These are phyloP conservation scores for Epinephelus cyanopodus DNA, from an alignment of 2,113 vertebrate species.

Conservation along the genomic window DNA sequence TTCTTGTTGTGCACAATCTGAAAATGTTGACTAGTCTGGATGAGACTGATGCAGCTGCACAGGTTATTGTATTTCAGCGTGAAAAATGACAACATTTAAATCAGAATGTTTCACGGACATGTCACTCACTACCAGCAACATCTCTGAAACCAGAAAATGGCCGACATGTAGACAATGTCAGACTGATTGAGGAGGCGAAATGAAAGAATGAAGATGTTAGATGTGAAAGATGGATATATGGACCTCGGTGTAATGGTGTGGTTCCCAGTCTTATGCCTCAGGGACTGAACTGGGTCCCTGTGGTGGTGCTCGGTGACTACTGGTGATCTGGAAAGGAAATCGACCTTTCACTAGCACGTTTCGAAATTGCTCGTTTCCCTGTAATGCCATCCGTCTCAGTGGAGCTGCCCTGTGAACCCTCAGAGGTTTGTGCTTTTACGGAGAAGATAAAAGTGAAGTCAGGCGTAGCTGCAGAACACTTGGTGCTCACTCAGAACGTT, in stretches of 20 bases:
- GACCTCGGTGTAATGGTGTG: not conserved
- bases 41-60: too few species aligned
- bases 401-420: not conserved
- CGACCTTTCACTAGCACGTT: not conserved
- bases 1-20: too few species aligned
- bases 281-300: not conserved
- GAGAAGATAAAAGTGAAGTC: not conserved
- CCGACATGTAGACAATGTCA: not conserved
- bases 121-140: too few species aligned
- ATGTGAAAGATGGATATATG: not conserved
- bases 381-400: not conserved
- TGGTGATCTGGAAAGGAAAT: not conserved
- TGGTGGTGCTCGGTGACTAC: not conserved
- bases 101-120: not conserved
- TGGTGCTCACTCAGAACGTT: too few species aligned
- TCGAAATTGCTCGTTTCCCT: conserved; percentile 9
- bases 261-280: not conserved
- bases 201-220: not conserved
- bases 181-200: too few species aligned
- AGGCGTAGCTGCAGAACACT: not conserved
- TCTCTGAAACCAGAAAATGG: not conserved
- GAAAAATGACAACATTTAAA: not conserved
- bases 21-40: too few species aligned
- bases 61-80: too few species aligned
- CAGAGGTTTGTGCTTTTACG: not conserved